Percentiles rank a stretch among this genome's conserved stretches.
Conservation (phyloP, 2,888 invertebrate genomes). For the Ophioninae sp. region DNA sequence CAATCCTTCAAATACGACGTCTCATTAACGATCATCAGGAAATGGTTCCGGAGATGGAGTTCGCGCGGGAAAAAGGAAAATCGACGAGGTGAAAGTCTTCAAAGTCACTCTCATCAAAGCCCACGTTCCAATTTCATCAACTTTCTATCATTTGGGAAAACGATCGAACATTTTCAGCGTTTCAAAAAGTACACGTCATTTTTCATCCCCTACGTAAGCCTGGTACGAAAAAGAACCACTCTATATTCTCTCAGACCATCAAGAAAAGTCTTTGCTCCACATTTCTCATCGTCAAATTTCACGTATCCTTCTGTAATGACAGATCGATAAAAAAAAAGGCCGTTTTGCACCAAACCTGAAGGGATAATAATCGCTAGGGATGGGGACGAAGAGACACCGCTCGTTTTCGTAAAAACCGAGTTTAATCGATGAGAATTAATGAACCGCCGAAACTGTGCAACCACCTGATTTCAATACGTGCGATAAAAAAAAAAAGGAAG, state of each 20-base stretch:
- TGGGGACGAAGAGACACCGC: slow-evolving; percentile 44
- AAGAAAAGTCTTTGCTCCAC: background rate
- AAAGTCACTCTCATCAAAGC: background rate
- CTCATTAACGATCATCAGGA: slow-evolving; percentile 51
- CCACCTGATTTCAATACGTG: slow-evolving; percentile 60
- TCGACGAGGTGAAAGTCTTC: background rate
- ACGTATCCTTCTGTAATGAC: slow-evolving; percentile 45
- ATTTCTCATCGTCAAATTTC: slow-evolving; percentile 10
- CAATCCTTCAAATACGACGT: slow-evolving; percentile 25
- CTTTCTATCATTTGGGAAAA: background rate
- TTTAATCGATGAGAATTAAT: slow-evolving; percentile 61
- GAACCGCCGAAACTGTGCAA: slow-evolving; percentile 51
- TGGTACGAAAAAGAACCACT: background rate
- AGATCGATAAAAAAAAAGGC: slow-evolving; percentile 13
- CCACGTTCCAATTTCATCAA: background rate
- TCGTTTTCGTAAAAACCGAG: slow-evolving; percentile 60
- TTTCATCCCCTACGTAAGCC: background rate
- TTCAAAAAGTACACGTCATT: background rate
- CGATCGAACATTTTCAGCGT: background rate
- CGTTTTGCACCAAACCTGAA: background rate
- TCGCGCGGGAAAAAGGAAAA: background rate
- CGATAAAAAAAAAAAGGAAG: slow-evolving; percentile 45
- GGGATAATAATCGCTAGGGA: slow-evolving; percentile 1
- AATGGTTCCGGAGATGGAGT: slow-evolving; percentile 6
- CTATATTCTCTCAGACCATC: background rate